Percentiles rank a stretch among this genome's conserved stretches.
Evolutionary conservation across 1,140 invertebrate species (phyloP).

Genomic region (Magallana angulata): DNA sequence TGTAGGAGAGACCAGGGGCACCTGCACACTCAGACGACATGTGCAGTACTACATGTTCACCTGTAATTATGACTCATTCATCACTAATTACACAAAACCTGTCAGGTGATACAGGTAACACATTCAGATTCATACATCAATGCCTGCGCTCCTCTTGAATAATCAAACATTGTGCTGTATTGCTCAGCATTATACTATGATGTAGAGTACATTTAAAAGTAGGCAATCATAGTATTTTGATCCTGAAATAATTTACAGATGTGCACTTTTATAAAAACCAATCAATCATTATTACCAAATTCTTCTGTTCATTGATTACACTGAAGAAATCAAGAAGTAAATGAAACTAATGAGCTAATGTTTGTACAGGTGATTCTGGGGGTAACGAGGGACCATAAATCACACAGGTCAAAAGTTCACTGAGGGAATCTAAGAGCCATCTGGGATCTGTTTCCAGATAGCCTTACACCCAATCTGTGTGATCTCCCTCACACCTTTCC

Average conservation of each 20-base stretch:
- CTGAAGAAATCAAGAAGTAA: too few relatives aligned
- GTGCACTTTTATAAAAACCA: too few relatives aligned
- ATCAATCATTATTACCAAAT: too few relatives aligned
- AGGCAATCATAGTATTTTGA: too few relatives aligned
- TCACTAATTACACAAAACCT: neutral
- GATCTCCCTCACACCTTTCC: neutral
- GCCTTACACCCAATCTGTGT: neutral
- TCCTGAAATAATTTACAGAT: too few relatives aligned
- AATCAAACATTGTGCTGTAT: conserved; percentile 6
- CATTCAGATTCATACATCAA: neutral
- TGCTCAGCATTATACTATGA: neutral
- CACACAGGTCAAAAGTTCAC: conserved; percentile 3
- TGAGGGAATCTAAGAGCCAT: neutral
- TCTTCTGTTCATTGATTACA: too few relatives aligned
- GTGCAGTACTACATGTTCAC: neutral
- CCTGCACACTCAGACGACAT: neutral
- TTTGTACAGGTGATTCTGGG: neutral
- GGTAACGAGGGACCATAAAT: conserved; percentile 2
- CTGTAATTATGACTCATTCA: conserved; percentile 28
- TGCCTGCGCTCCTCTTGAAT: neutral
- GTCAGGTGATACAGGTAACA: neutral
- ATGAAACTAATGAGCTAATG: conserved; percentile 12
- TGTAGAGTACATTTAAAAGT: too few relatives aligned
- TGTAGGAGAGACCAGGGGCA: neutral
- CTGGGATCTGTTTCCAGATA: conserved; percentile 20